Evolutionary conservation across 2,797 vertebrate genomes (phyloP).

Genomic region (Silurus aristotelis): DNA sequence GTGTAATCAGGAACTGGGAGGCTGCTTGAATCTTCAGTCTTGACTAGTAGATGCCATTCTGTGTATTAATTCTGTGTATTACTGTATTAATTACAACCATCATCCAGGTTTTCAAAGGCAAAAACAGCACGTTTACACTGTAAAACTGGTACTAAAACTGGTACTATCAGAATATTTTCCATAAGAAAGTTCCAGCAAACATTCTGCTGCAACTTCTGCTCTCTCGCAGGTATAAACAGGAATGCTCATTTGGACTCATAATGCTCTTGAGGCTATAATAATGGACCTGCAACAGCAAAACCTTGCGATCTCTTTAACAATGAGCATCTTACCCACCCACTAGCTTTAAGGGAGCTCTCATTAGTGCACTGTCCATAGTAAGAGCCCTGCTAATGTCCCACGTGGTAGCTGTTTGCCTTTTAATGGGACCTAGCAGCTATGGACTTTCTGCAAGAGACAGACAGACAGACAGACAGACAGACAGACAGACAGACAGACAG

Average conservation of each 20-base stretch:
- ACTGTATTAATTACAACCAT: background rate
- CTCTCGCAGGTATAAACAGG: slow-evolving; percentile 36
- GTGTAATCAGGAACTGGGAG: background rate
- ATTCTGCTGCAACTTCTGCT: background rate
- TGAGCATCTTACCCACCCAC: slow-evolving; percentile 11
- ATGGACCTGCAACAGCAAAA: slow-evolving; percentile 7
- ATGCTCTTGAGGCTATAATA: slow-evolving; percentile 25
- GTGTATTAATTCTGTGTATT: background rate
- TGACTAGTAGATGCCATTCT: background rate
- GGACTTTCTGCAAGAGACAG: slow-evolving; percentile 35
- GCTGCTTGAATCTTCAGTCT: background rate
- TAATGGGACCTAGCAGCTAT: slow-evolving; percentile 44
- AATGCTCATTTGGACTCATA: slow-evolving; percentile 33
- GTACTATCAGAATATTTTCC: background rate
- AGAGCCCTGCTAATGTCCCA: slow-evolving; percentile 41
- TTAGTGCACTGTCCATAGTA: slow-evolving; percentile 28
- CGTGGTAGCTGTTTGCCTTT: slow-evolving; percentile 41
- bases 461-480: background rate
- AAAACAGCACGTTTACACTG: background rate
- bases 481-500: slow-evolving; percentile 4
- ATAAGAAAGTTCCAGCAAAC: background rate
- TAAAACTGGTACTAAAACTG: too few relatives aligned
- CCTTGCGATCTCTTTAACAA: slow-evolving; percentile 38
- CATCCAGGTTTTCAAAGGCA: background rate
- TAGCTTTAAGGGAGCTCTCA: slow-evolving; percentile 40